Conservation (phyloP, 2,888 invertebrate genomes). For the Hemistola chrysoprasaria region DNA sequence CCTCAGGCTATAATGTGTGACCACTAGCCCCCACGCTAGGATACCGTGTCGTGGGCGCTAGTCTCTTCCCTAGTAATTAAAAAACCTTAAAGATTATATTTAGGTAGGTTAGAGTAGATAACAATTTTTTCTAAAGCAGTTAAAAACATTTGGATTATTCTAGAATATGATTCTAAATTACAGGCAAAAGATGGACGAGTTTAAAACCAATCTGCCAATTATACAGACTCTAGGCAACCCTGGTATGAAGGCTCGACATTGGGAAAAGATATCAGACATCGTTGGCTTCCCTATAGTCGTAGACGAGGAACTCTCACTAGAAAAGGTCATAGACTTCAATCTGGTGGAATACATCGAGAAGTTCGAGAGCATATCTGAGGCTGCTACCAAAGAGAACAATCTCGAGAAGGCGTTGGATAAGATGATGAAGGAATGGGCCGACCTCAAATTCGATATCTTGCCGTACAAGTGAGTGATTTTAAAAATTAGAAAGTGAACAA, state of each 20-base stretch:
- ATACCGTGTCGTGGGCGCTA: too few relatives aligned
- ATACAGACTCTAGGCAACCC: slow-evolving; percentile 97
- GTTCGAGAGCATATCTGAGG: slow-evolving; percentile 95
- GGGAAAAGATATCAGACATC: slow-evolving; percentile 97
- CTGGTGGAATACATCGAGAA: slow-evolving; percentile 93
- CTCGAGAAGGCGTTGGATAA: slow-evolving; percentile 93
- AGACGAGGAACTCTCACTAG: slow-evolving; percentile 90
- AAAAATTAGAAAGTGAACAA: too few relatives aligned
- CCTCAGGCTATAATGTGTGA: too few relatives aligned
- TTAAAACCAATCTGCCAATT: slow-evolving; percentile 94
- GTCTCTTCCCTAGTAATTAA: too few relatives aligned
- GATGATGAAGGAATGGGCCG: slow-evolving; percentile 96
- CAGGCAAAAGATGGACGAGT: slow-evolving; percentile 90
- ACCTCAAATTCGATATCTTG: slow-evolving; percentile 87
- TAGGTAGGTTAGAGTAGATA: too few relatives aligned
- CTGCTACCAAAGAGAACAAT: slow-evolving; percentile 97
- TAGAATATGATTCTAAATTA: slow-evolving; percentile 17
- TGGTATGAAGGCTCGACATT: slow-evolving; percentile 94
- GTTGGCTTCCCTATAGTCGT: slow-evolving; percentile 96
- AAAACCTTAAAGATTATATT: too few relatives aligned
- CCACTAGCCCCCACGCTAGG: too few relatives aligned
- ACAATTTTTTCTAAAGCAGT: too few relatives aligned
- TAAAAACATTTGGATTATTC: too few relatives aligned
- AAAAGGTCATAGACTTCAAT: slow-evolving; percentile 93
- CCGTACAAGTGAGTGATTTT: slow-evolving; percentile 86